phyloP scores from a whole-genome alignment of 2,113 vertebrate species.

The Empidonax alnorum region DNA sequence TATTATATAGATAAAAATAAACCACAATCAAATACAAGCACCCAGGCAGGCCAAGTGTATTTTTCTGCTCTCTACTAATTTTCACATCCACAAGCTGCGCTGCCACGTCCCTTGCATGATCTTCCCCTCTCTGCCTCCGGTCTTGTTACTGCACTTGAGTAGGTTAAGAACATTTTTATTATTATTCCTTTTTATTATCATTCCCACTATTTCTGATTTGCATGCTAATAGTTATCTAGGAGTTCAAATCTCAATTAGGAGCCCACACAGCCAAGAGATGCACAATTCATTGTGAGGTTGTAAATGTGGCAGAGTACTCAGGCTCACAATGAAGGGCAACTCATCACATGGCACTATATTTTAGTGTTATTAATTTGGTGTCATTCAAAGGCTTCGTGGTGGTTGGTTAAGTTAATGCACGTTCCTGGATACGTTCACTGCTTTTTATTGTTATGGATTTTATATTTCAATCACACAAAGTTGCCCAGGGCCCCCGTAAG shows the following conservation, averaged over 20 bases:
- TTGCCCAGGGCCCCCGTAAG: neutral
- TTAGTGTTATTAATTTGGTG: neutral
- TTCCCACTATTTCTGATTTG: conserved; percentile 25
- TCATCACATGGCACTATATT: neutral
- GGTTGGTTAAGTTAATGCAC: neutral
- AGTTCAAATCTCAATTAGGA: conserved; percentile 30
- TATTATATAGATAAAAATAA: neutral
- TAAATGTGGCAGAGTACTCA: neutral
- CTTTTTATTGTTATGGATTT: neutral
- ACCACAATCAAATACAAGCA: neutral
- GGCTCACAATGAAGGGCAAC: conserved; percentile 9
- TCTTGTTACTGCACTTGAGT: neutral
- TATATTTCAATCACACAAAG: neutral
- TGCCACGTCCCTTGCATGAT: neutral
- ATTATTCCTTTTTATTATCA: conserved; percentile 10
- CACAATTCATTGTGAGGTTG: neutral
- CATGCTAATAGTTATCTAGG: conserved; percentile 24
- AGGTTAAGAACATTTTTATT: conserved; percentile 17
- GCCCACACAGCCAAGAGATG: conserved; percentile 3
- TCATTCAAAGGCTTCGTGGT: neutral
- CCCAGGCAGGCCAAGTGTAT: neutral
- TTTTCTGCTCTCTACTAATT: neutral
- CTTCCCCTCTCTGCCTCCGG: neutral
- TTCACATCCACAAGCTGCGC: neutral
- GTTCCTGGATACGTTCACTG: neutral